These are phyloP conservation scores for Elgaria multicarinata DNA, from an alignment of 2,113 vertebrate genomes.

Conservation along the genomic window DNA sequence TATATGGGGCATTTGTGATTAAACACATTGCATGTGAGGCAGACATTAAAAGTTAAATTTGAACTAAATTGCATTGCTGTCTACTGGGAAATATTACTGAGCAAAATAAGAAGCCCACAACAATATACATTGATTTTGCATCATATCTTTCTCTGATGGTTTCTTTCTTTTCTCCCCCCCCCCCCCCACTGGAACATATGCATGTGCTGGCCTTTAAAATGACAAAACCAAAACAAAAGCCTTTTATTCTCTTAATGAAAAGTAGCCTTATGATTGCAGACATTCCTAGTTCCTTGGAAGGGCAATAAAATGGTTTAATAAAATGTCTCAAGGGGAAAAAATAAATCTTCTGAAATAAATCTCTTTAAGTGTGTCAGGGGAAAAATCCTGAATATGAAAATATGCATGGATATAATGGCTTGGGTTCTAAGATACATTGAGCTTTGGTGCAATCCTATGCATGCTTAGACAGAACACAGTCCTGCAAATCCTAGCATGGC, in stretches of 20 bases:
- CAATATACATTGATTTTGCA: slow-evolving; percentile 49
- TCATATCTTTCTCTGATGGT: slow-evolving; percentile 47
- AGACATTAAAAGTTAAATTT: slow-evolving; percentile 37
- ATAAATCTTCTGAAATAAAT: not conserved
- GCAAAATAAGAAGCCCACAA: slow-evolving; percentile 11
- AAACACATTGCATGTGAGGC: not conserved
- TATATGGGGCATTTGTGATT: accelerated
- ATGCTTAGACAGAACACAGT: too few species aligned
- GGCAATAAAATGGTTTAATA: not conserved
- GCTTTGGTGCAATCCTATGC: too few species aligned
- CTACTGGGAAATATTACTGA: slow-evolving; percentile 11
- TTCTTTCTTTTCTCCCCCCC: too few species aligned
- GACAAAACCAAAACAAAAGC: slow-evolving; percentile 26
- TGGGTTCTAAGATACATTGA: not conserved
- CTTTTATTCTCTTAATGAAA: slow-evolving; percentile 46
- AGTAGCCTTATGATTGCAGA: slow-evolving; percentile 5
- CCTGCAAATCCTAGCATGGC: too few species aligned
- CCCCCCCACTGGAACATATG: slow-evolving; percentile 22
- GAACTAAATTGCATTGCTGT: slow-evolving; percentile 31
- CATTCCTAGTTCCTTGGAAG: not conserved
- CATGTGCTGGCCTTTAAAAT: slow-evolving; percentile 45
- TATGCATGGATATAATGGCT: not conserved
- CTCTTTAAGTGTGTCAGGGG: not conserved
- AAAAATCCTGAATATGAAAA: not conserved
- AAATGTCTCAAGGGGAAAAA: not conserved